phyloP scores from a whole-genome alignment of 2,888 invertebrate genomes.

The Drosophila robusta region DNA sequence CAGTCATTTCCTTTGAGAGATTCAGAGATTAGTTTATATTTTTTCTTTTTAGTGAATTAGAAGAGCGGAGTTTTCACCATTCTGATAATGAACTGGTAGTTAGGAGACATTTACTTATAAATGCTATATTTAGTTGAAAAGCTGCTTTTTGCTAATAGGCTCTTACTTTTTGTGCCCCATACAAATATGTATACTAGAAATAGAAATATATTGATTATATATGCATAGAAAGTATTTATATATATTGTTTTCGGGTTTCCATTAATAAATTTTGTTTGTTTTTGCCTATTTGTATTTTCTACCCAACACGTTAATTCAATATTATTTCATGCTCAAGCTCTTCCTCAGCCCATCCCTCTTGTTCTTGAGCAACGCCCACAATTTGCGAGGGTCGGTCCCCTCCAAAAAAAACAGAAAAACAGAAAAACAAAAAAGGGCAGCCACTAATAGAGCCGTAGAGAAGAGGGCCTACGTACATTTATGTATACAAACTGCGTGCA shows the following conservation, averaged over 20 bases:
- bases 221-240: too few species aligned
- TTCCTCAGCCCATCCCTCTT: conserved; percentile 2
- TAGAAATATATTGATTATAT: too few species aligned
- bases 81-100: background rate
- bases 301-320: conserved; percentile 30
- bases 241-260: background rate
- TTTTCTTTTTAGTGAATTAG: background rate
- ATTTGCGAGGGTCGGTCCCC: conserved; percentile 19
- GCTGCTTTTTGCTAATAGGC: too few species aligned
- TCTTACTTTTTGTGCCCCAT: too few species aligned
- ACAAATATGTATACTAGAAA: too few species aligned
- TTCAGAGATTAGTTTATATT: background rate
- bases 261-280: background rate
- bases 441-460: conserved; percentile 62
- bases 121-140: too few species aligned
- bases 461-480: background rate
- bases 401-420: conserved; percentile 6
- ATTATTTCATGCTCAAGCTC: conserved; percentile 26
- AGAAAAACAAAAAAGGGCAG: conserved; percentile 17
- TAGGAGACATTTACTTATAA: too few species aligned
- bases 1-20: background rate
- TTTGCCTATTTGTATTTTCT: conserved; percentile 2
- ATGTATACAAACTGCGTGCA: background rate
- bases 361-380: conserved; percentile 59
- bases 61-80: too few species aligned